Evolutionary conservation across 2,797 vertebrate species (phyloP).

Genomic region (Mormyrus hasselquistii): DNA sequence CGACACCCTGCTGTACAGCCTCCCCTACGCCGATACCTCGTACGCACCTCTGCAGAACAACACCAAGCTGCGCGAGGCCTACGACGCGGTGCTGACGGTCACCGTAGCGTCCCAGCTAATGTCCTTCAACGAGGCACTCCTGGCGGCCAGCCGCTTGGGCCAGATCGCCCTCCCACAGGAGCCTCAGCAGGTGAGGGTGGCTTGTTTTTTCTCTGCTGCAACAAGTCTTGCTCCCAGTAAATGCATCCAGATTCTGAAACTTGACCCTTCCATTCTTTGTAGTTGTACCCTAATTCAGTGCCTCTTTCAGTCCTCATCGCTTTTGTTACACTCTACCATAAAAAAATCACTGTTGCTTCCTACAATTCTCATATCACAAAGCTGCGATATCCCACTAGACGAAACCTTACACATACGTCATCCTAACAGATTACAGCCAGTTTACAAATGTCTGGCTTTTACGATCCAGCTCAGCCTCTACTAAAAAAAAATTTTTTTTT

Average conservation of each 20-base stretch:
- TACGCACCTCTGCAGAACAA: constrained; percentile 66
- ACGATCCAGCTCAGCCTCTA: neutral
- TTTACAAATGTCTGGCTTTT: neutral
- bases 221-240: neutral
- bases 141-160: constrained; percentile 55
- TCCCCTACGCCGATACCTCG: constrained; percentile 73
- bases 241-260: neutral
- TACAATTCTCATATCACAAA: neutral
- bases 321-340: neutral
- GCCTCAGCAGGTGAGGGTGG: constrained; percentile 63
- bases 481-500: neutral
- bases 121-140: constrained; percentile 76
- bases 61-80: constrained; percentile 70
- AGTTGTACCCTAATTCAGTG: neutral
- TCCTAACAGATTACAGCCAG: neutral
- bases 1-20: constrained; percentile 81
- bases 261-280: neutral
- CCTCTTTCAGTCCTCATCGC: neutral
- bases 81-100: constrained; percentile 83
- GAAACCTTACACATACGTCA: neutral
- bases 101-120: constrained; percentile 74
- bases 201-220: no score
- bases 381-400: neutral
- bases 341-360: neutral
- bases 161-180: constrained; percentile 61